These are phyloP conservation scores for Geopemphigus sp. DNA, from an alignment of 1,140 invertebrate genomes.

Conservation along the genomic window DNA sequence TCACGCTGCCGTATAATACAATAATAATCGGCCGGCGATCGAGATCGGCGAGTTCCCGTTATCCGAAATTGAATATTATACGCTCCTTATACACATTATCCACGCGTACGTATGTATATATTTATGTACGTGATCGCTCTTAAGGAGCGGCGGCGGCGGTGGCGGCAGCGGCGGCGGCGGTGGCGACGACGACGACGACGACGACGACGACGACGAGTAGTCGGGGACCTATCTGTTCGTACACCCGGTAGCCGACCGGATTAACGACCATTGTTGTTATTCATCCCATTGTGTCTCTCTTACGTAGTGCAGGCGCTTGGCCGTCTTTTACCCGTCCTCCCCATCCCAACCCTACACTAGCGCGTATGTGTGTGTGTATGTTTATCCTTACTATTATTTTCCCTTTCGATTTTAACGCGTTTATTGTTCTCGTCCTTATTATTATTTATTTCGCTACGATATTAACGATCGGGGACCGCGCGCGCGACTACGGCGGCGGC, in stretches of 20 bases:
- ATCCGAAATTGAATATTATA: slow-evolving; percentile 44
- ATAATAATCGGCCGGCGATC: slow-evolving; percentile 27
- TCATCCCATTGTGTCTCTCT: slow-evolving; percentile 6
- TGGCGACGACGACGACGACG: background rate
- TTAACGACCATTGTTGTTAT: slow-evolving; percentile 37
- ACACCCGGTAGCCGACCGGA: slow-evolving; percentile 12
- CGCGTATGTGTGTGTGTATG: background rate
- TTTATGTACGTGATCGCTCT: background rate
- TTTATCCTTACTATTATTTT: background rate
- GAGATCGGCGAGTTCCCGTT: slow-evolving; percentile 12
- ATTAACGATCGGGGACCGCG: slow-evolving; percentile 30
- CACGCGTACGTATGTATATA: background rate
- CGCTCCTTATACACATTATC: too few relatives aligned
- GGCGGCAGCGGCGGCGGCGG: too few relatives aligned
- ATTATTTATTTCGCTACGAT: background rate
- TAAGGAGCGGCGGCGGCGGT: too few relatives aligned
- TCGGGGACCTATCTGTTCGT: background rate
- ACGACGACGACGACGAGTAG: background rate
- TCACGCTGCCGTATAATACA: background rate
- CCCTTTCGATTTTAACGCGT: background rate
- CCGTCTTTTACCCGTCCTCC: too few relatives aligned
- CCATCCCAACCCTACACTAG: too few relatives aligned
- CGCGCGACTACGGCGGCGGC: too few relatives aligned
- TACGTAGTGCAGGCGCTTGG: background rate
- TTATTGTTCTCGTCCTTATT: background rate